A percentile compares a stretch with the other conserved stretches of the same genome.
phyloP scores from a whole-genome alignment of 2,113 vertebrate genomes.

The Atlantisia rogersi region DNA sequence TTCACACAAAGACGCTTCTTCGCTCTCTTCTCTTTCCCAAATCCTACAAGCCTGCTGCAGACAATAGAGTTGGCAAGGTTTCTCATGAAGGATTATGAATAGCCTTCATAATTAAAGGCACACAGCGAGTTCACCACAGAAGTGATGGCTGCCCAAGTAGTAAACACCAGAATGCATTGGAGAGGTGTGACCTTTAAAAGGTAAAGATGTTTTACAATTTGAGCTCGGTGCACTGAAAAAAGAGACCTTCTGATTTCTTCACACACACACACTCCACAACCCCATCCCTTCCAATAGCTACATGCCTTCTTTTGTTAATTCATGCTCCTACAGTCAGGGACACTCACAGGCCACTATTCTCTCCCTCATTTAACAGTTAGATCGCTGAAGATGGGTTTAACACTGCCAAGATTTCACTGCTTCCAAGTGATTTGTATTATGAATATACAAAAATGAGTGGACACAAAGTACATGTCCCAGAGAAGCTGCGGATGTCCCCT shows the following conservation, averaged over 20 bases:
- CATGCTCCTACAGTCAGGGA: background rate
- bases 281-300: background rate
- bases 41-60: background rate
- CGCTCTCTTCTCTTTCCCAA: background rate
- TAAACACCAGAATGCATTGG: background rate
- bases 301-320: background rate
- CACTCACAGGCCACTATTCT: background rate
- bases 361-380: background rate
- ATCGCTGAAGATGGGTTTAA: background rate
- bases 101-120: slow-evolving; percentile 8
- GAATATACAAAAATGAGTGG: background rate
- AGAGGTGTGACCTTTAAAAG: background rate
- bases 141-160: background rate
- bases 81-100: background rate
- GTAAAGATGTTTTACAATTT: background rate
- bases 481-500: too few relatives aligned
- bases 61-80: slow-evolving; percentile 5
- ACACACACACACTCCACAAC: too few relatives aligned
- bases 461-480: background rate
- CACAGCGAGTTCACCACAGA: background rate
- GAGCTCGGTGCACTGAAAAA: background rate
- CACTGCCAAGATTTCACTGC: background rate
- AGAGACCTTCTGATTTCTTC: background rate
- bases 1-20: background rate
- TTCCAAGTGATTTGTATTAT: background rate